Evolutionary conservation across 2,113 vertebrate species (phyloP), one percentile per base, ranked within the genome.

Genomic region (Semnopithecus entellus): DNA sequence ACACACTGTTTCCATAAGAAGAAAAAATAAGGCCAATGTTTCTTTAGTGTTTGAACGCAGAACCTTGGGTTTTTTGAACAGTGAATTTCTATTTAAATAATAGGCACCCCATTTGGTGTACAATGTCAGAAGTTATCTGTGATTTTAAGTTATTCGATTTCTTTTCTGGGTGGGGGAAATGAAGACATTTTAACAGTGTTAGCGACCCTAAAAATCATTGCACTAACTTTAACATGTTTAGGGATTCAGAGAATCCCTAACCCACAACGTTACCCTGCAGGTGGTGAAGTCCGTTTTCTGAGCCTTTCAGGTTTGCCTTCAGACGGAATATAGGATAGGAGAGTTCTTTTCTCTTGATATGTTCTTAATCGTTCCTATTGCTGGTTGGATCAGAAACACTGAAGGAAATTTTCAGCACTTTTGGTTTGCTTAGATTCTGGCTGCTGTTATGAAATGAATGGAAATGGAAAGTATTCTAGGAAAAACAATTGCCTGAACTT

Each of bases 71-170:
- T 97, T 97, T 98, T 97, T 96, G 95, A 97, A 97, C 89, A 98
- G 95, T 87, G 95, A 97, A 96, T 98, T 98, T 96, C 94, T 95
- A 7, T 97, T 98, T 94, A 96, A 96, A 95, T 97, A 97, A 97
- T 96, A 95, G 95, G 96, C 92, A 52, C 80, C 78, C 38, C 85
- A 93, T 81, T 72, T 64, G 66, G 91, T 94, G 22, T 80, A 79
- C 68, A 38, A 2, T 64, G 91, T 92, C 76, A 94, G 38, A 97
- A 40, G 40, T 50, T 85, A 50, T 72, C 90, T 96, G 79, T 45
- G 66, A 92, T 94, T 43, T 95, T 95, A 94, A 45, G 35, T 48
- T 48, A 48, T 76, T 83, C 25, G 3, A 76, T 94, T 93, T 91
- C 83, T 94, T 35, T 89, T 89, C 13, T 38, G 72, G 50, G 38